Conservation (phyloP, 2,888 invertebrate genomes). For the Theretra japonica region DNA sequence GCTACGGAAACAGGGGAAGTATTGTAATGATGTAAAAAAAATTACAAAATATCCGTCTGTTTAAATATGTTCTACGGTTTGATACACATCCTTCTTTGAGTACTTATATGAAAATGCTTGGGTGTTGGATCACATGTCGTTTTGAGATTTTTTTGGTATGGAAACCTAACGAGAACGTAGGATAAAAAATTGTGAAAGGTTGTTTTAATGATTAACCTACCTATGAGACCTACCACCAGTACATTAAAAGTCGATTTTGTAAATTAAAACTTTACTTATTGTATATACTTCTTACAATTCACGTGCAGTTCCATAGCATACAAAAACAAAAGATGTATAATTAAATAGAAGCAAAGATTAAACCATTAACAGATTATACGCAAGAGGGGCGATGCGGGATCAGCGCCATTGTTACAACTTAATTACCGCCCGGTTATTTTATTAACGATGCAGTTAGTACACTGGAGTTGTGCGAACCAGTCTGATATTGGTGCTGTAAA, state of each 20-base stretch:
- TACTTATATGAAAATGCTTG: no score
- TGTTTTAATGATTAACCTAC: no score
- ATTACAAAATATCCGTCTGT: no score
- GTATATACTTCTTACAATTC: not conserved
- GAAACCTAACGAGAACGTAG: no score
- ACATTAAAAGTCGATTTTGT: no score
- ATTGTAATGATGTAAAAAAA: not conserved
- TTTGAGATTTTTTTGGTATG: no score
- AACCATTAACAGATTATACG: slow-evolving; percentile 5
- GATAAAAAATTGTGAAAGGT: no score
- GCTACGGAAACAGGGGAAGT: not conserved
- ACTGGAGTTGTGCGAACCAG: not conserved
- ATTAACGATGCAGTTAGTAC: not conserved
- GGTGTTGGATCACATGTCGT: no score
- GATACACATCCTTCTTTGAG: not conserved
- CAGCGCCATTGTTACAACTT: not conserved
- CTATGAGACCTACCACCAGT: no score
- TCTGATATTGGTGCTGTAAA: not conserved
- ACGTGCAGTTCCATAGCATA: not conserved
- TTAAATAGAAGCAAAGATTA: not conserved
- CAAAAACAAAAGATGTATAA: not conserved
- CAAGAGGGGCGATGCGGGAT: not conserved
- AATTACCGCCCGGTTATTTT: not conserved
- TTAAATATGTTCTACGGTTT: not conserved
- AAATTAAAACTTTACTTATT: no score